Conservation (phyloP, 35 echinoderm and acorn worm genomes). For the Lytechinus pictus region DNA sequence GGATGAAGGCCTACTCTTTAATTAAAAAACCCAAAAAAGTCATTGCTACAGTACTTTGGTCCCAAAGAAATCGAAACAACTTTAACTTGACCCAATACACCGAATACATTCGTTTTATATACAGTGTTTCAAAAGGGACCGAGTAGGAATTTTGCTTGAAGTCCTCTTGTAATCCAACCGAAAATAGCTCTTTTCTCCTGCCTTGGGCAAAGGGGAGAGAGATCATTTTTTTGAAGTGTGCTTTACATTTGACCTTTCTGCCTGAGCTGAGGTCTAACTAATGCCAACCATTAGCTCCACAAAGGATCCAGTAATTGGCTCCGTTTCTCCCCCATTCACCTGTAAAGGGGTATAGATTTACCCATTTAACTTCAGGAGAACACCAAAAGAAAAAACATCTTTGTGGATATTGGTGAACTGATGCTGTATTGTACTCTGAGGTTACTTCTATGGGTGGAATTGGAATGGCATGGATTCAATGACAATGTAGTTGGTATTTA, state of each 20-base stretch:
- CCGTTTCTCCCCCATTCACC: background rate
- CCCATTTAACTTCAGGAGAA: background rate
- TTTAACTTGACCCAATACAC: too few relatives aligned
- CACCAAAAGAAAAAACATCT: background rate
- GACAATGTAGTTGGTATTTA: background rate
- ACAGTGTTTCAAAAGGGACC: too few relatives aligned
- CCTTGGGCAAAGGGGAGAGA: background rate
- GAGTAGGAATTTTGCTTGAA: background rate
- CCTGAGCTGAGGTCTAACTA: background rate
- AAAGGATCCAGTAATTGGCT: conserved; percentile 25
- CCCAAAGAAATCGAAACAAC: too few relatives aligned
- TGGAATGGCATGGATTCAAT: background rate
- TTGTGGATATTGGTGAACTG: background rate
- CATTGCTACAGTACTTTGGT: too few relatives aligned
- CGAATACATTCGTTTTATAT: too few relatives aligned
- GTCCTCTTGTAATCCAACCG: background rate
- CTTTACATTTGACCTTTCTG: conserved; percentile 42
- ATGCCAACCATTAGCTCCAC: conserved; percentile 26
- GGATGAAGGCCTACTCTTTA: too few relatives aligned
- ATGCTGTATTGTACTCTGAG: background rate
- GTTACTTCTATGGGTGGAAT: background rate
- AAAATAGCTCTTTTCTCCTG: background rate
- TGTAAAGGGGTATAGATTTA: conserved; percentile 3
- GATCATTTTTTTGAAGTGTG: conserved; percentile 20
- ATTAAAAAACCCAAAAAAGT: too few relatives aligned